Conservation (phyloP, 2,888 invertebrate genomes). For the Holacanthella duospinosa region DNA sequence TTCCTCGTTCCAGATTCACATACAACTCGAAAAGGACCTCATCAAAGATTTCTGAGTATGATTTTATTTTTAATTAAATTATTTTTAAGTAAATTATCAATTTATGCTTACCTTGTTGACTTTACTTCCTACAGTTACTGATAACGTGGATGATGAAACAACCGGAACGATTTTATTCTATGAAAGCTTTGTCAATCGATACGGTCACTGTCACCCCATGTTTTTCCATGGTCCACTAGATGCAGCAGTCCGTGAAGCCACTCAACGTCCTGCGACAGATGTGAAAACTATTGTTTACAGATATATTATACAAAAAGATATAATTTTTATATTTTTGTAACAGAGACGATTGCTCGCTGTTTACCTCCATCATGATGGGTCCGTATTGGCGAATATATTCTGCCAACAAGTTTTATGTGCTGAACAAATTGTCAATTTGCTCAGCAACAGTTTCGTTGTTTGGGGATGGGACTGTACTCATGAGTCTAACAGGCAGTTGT, state of each 20-base stretch:
- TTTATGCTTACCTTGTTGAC: neutral
- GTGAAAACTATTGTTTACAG: slow-evolving; percentile 46
- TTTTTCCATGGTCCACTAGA: slow-evolving; percentile 87
- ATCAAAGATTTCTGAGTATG: slow-evolving; percentile 52
- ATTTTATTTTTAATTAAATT: no score
- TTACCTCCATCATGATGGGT: slow-evolving; percentile 92
- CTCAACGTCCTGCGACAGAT: slow-evolving; percentile 78
- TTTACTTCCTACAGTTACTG: slow-evolving; percentile 68
- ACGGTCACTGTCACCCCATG: slow-evolving; percentile 74
- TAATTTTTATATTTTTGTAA: slow-evolving; percentile 38
- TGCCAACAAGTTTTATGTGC: slow-evolving; percentile 87
- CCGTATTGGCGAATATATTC: slow-evolving; percentile 92
- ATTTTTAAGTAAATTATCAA: neutral
- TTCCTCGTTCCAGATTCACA: slow-evolving; percentile 64
- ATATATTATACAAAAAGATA: neutral
- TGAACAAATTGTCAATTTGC: slow-evolving; percentile 77
- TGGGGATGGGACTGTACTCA: slow-evolving; percentile 97
- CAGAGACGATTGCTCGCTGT: slow-evolving; percentile 86
- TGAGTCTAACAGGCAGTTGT: slow-evolving; percentile 73
- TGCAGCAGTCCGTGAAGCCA: slow-evolving; percentile 80
- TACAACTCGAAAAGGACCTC: slow-evolving; percentile 51
- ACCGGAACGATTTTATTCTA: slow-evolving; percentile 76
- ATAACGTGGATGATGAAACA: slow-evolving; percentile 72
- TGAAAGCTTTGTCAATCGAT: slow-evolving; percentile 71
- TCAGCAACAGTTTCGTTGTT: slow-evolving; percentile 79